These are phyloP conservation scores for Numida meleagris DNA, from an alignment of 2,113 vertebrate species.

Conservation along the genomic window DNA sequence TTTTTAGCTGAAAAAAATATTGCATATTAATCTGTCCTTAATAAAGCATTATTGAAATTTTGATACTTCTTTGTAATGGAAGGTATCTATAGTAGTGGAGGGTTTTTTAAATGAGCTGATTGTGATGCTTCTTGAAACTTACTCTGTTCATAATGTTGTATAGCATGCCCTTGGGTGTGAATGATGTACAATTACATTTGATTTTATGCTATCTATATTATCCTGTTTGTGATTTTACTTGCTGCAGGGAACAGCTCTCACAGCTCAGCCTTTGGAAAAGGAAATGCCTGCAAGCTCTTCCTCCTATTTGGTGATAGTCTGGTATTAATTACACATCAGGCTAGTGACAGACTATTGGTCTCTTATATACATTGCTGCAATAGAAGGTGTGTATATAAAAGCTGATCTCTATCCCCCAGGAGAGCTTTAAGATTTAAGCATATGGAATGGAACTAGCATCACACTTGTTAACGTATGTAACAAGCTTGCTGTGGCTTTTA, in stretches of 20 bases:
- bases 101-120: slow-evolving; percentile 35
- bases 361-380: accelerated
- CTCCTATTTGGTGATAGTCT: neutral
- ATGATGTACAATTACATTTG: slow-evolving; percentile 74
- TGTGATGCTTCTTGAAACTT: slow-evolving; percentile 51
- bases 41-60: slow-evolving; percentile 80
- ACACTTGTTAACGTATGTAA: accelerated
- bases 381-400: neutral
- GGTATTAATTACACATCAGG: neutral
- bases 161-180: slow-evolving; percentile 32
- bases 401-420: neutral
- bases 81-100: slow-evolving; percentile 40
- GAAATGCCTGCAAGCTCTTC: neutral
- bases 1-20: slow-evolving; percentile 42
- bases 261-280: neutral
- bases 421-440: neutral
- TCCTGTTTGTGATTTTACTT: slow-evolving; percentile 55
- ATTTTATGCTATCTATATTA: slow-evolving; percentile 31
- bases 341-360: neutral
- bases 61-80: slow-evolving; percentile 38
- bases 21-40: slow-evolving; percentile 69
- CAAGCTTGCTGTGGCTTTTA: neutral
- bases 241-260: slow-evolving; percentile 11
- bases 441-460: neutral
- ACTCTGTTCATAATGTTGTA: slow-evolving; percentile 63